Base-by-base conservation (phyloP, 1,140 invertebrate genomes). In the Lucilia cuprina region DNA sequence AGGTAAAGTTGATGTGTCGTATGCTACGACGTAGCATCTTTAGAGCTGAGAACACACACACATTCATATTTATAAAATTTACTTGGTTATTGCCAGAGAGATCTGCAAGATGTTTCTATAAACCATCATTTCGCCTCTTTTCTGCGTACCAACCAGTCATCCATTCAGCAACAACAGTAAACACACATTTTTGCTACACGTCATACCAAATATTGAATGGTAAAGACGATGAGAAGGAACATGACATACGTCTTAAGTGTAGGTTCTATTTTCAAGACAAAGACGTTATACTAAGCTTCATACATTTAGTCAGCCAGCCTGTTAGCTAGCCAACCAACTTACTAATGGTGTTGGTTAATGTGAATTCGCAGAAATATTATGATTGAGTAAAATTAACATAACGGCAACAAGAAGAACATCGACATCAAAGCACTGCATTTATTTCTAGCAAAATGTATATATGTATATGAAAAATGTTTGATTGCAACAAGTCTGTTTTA, bases 71-170 rank as follows among this genome's bases (percentile, higher is more conserved):
- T 78, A 47, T 19, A 47, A 47, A 35, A 78, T 17, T 41, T 35
- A 21, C 8, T 78, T 78, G 35, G 25, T n/a, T 35, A 78, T 78
- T 47, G 41, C 75, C 75, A 78, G 35, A 78, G 30, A 60, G 65
- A 70, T 70, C 65, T 70, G n/a, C 19, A 19, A 19, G 65, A 21
- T 21, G 65, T 25, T 19, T 21, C 7, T 70, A 25, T 70, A 21
- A 21, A 70, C 60, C 50, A 0, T 14, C 50, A 12, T 70, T 21
- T 70, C 65, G 65, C 4, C 65, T 70, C 65, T 70, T 70, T 70
- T 41, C n/a, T 70, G 65, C n/a, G 21, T 70, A 10, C 65, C 65
- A 70, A 14, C n/a, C 0, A 70, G n/a, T 10, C 35, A 41, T 7
- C 41, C 17, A 70, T 21, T 19, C n/a, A 7, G 19, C 65, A 70